Conservation (phyloP, 2,797 vertebrate species). For the Thamnophis elegans region DNA sequence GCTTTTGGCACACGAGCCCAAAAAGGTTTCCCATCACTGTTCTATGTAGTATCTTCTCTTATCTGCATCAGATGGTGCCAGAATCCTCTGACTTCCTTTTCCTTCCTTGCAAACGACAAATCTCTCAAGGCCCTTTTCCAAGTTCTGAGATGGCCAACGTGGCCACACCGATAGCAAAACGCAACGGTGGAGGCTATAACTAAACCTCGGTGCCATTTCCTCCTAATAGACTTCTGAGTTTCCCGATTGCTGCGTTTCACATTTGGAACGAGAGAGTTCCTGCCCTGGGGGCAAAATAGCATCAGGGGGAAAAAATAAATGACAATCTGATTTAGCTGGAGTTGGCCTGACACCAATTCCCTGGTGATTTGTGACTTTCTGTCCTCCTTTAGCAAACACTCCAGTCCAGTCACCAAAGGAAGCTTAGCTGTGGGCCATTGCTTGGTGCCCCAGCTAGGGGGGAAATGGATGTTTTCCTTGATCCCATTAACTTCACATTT, state of each 20-base stretch:
- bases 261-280: conserved; percentile 60
- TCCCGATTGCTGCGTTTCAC: conserved; percentile 62
- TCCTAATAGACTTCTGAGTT: conserved; percentile 66
- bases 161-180: conserved; percentile 65
- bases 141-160: conserved; percentile 57
- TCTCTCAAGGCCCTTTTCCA: conserved; percentile 33
- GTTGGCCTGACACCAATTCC: conserved; percentile 61
- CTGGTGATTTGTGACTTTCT: conserved; percentile 64
- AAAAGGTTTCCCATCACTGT: too few species aligned
- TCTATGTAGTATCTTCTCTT: not conserved
- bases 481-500: not conserved
- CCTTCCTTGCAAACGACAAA: not conserved
- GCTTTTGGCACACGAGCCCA: too few species aligned
- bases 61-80: not conserved
- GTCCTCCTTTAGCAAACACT: conserved; percentile 51
- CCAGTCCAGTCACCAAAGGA: conserved; percentile 31
- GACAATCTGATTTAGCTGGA: conserved; percentile 66
- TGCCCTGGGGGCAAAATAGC: conserved; percentile 59
- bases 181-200: conserved; percentile 55
- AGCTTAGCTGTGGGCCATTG: conserved; percentile 36
- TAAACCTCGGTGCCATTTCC: conserved; percentile 63
- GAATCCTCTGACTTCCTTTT: not conserved
- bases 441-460: not conserved
- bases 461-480: too few species aligned
- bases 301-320: conserved; percentile 59